These are phyloP conservation scores for Pteronotus mesoamericanus DNA, from an alignment of 2,797 vertebrate genomes.

Conservation along the genomic window DNA sequence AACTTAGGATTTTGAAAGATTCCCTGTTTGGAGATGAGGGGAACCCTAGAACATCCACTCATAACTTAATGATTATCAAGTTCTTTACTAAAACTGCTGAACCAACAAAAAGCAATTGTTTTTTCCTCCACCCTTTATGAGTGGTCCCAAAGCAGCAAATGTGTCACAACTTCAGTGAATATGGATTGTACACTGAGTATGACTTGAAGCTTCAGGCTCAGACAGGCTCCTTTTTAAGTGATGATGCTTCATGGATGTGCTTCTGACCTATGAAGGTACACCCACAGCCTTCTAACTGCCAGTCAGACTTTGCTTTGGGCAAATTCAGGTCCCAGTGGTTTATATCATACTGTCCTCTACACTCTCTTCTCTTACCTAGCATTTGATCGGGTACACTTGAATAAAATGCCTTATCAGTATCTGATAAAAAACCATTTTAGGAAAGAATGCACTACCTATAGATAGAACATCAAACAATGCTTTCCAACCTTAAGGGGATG, in stretches of 20 bases:
- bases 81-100: background rate
- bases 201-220: background rate
- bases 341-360: background rate
- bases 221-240: background rate
- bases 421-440: background rate
- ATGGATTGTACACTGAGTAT: background rate
- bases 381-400: background rate
- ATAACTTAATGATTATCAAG: background rate
- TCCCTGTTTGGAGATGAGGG: background rate
- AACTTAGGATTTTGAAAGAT: background rate
- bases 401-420: background rate
- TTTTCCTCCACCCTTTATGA: background rate
- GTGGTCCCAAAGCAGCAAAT: background rate
- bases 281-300: background rate
- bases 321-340: background rate
- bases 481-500: background rate
- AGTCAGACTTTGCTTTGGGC: background rate
- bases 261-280: background rate
- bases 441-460: background rate
- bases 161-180: background rate
- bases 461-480: background rate
- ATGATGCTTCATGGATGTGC: background rate
- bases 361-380: background rate
- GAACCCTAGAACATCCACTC: background rate
- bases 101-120: background rate